Evolutionary conservation across 37 sponge, comb jelly and placozoan genomes (phyloP).

Genomic region (Petrosia ficiformis): DNA sequence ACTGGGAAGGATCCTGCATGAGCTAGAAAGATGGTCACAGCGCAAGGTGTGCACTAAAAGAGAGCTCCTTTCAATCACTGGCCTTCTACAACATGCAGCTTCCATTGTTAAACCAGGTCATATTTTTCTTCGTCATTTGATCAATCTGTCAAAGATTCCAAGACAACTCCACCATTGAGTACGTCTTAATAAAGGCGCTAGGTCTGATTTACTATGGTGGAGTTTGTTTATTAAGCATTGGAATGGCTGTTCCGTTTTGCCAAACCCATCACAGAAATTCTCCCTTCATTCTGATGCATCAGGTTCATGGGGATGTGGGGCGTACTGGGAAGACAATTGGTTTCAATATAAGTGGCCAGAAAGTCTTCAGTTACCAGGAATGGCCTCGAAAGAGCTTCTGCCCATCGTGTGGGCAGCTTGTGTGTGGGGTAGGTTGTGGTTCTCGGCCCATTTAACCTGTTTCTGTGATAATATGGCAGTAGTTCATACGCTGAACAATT

Average conservation of each 20-base stretch:
- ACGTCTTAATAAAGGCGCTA: not conserved
- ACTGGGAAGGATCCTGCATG: too few species aligned
- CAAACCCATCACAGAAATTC: not conserved
- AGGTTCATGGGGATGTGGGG: not conserved
- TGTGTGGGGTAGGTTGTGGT: not conserved
- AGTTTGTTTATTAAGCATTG: not conserved
- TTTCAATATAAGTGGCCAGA: not conserved
- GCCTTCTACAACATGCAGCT: not conserved
- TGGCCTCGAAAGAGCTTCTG: not conserved
- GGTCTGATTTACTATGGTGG: not conserved
- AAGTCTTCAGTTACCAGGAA: not conserved
- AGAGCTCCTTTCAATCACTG: not conserved
- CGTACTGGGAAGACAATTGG: not conserved
- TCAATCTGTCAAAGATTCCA: not conserved
- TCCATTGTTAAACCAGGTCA: not conserved
- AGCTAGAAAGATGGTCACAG: not conserved
- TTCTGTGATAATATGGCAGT: constrained; percentile 1
- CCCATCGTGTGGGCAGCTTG: not conserved
- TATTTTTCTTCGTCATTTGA: not conserved
- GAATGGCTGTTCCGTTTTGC: not conserved
- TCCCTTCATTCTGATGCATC: not conserved
- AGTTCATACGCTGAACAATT: not conserved
- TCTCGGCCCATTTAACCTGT: not conserved
- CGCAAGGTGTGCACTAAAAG: not conserved
- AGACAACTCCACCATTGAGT: not conserved